Base-by-base conservation (phyloP, 2,113 vertebrate species). In the Rana temporaria region DNA sequence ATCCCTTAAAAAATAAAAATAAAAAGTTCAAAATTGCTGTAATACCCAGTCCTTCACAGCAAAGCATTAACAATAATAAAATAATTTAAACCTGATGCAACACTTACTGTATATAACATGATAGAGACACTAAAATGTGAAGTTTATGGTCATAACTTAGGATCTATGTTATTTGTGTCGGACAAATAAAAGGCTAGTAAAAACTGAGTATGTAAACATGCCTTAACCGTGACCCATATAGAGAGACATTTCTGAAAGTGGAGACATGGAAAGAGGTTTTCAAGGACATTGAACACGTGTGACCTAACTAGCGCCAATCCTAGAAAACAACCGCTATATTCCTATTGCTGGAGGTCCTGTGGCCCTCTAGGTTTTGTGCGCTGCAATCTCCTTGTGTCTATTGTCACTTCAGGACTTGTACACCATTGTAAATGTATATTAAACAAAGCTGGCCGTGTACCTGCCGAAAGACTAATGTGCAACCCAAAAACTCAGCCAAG, bases 51-150 rank as follows among this genome's bases (percentile, higher is more conserved):
- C n/a, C 72, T 75, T 75, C 32, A 75, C 20, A 38, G 60, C 56
- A 62, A 38, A 20, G 8, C 71, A 59, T n/a, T 59, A 74, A 59
- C 57, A n/a, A 60, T 20, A 4, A 72, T 26, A 17, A 30, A 52
- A 30, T 19, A 59, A 59, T 4, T 57, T 72, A 74, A 74, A 74
- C 19, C 26, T 42, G 30, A 75, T 62, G 71, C 7, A 75, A 75
- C 15, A 75, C 7, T n/a, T 17, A 38, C 26, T 30, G 26, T 60
- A 75, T 30, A 75, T 30, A 75, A 63, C 60, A 75, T 20, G 11
- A 62, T 75, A 75, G 4, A 75, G 11, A 60, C 12, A 56, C 12
- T 60, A 34, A 74, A 60, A 74, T 74, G 55, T 62, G 57, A 75
- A 12, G 14, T 55, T 32, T 57, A 62, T 32, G 17, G 16, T 62